phyloP scores from a whole-genome alignment of 2,888 invertebrate species.

The Polyploca ridens region DNA sequence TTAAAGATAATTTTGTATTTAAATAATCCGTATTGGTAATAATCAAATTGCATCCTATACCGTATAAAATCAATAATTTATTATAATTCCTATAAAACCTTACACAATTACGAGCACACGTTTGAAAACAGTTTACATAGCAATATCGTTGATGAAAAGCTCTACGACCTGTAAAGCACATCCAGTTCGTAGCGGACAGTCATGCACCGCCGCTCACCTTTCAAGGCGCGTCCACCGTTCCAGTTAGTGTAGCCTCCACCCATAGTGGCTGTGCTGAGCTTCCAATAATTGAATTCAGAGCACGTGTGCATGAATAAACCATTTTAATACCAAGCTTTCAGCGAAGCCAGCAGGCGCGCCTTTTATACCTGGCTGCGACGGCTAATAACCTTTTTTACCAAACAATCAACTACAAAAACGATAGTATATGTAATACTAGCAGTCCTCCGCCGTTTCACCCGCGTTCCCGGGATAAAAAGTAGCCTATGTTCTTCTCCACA shows the following conservation, averaged over 20 bases:
- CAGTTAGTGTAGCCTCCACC: conserved; percentile 42
- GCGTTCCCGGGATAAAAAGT: too few relatives aligned
- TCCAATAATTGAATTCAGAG: conserved; percentile 63
- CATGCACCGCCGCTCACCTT: conserved; percentile 64
- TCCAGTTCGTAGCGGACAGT: conserved; percentile 52
- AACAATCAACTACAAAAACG: conserved; percentile 11
- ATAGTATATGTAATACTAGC: conserved; percentile 21
- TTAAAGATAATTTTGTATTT: too few relatives aligned
- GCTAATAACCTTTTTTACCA: conserved; percentile 21
- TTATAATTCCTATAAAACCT: too few relatives aligned
- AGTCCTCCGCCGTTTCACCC: neutral
- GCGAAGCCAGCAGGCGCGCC: conserved; percentile 21
- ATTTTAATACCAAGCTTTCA: conserved; percentile 40
- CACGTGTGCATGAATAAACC: conserved; percentile 66
- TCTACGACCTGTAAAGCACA: conserved; percentile 50
- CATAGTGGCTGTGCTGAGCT: conserved; percentile 39
- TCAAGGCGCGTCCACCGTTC: conserved; percentile 41
- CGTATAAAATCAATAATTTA: too few relatives aligned
- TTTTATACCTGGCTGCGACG: conserved; percentile 24
- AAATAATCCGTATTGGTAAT: too few relatives aligned
- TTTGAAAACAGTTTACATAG: conserved; percentile 24
- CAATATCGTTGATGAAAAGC: conserved; percentile 32
- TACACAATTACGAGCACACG: neutral
- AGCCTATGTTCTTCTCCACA: too few relatives aligned
- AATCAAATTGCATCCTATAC: too few relatives aligned